Conservation (phyloP, 2,888 invertebrate species). For the Adelphocoris suturalis region DNA sequence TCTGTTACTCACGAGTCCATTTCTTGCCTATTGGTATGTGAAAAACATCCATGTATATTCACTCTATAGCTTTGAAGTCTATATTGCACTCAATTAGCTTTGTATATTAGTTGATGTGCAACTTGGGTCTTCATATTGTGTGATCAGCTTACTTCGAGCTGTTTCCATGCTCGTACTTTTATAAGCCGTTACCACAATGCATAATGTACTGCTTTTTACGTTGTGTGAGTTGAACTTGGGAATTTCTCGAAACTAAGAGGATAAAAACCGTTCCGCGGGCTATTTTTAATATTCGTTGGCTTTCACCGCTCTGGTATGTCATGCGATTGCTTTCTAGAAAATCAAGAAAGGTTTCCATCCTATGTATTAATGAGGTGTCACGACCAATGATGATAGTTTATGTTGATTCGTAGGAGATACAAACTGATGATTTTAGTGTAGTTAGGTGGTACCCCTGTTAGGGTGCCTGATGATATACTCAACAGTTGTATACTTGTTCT, state of each 20-base stretch:
- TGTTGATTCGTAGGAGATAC: too few relatives aligned
- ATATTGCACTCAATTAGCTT: constrained; percentile 73
- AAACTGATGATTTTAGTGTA: too few relatives aligned
- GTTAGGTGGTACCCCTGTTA: too few relatives aligned
- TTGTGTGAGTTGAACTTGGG: constrained; percentile 9
- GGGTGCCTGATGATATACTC: too few relatives aligned
- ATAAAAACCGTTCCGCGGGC: constrained; percentile 2
- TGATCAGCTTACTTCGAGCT: constrained; percentile 66
- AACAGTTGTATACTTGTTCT: too few relatives aligned
- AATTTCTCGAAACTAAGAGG: background rate
- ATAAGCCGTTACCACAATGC: constrained; percentile 64
- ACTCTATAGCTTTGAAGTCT: constrained; percentile 57
- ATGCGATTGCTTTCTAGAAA: background rate
- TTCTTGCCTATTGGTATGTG: constrained; percentile 31
- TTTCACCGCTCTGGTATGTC: background rate
- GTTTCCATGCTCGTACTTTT: constrained; percentile 6
- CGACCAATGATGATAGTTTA: too few relatives aligned
- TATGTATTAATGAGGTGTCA: too few relatives aligned
- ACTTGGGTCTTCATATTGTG: constrained; percentile 72
- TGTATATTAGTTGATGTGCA: constrained; percentile 73
- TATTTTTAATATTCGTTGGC: background rate
- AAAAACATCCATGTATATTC: background rate
- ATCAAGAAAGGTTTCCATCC: background rate
- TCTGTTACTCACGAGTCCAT: constrained; percentile 21
- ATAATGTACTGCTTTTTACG: constrained; percentile 7